Conservation (phyloP, 1,140 invertebrate species). For the Portunus trituberculatus region DNA sequence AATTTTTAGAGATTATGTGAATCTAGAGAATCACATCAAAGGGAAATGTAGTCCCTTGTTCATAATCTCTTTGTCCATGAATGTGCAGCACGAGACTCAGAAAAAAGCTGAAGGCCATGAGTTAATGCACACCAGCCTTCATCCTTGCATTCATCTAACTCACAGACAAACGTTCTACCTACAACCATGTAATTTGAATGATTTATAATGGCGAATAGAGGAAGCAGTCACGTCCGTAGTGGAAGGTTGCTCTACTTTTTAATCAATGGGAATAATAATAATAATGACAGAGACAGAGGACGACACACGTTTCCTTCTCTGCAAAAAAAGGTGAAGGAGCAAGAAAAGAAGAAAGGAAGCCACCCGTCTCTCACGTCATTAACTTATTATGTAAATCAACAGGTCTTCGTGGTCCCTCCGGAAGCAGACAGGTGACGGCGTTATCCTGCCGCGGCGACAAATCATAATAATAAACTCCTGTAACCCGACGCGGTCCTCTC, state of each 20-base stretch:
- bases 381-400: constrained; percentile 24
- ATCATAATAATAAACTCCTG: constrained; percentile 35
- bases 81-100: no score
- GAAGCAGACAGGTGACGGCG: neutral
- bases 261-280: neutral
- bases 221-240: neutral
- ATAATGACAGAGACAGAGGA: neutral
- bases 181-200: neutral
- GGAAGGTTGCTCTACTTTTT: neutral
- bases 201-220: neutral
- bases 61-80: no score
- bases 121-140: neutral
- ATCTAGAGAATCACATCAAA: no score
- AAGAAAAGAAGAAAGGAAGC: neutral
- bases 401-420: neutral
- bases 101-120: no score
- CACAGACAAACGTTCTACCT: neutral
- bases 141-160: neutral
- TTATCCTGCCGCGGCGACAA: constrained; percentile 6
- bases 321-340: neutral
- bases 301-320: neutral
- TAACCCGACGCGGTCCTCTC: neutral
- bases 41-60: no score
- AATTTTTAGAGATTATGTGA: no score
- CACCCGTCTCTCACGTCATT: neutral